Evolutionary conservation across 2,797 vertebrate genomes (phyloP), one percentile per base, ranked within the genome.

Genomic region (Etheostoma perlongum): DNA sequence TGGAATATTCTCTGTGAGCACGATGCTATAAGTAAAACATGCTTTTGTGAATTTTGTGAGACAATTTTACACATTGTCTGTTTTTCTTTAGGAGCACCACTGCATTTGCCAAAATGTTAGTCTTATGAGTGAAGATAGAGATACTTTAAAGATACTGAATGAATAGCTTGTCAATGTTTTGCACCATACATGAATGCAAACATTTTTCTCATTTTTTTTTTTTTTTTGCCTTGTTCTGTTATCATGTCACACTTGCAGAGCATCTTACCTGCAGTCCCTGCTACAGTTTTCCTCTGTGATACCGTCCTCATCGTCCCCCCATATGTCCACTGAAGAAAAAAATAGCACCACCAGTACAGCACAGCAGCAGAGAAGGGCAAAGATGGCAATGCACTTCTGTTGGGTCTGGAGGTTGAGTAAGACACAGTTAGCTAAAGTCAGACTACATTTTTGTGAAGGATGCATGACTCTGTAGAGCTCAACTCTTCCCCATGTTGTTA

Each of bases 361-460:
- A 36, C 96, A 97, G 93, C 98, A 99, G 95, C 97, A 98, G 54
- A 97, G 92, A 83, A 99, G 95, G 54, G 98, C 97, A 79, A 99
- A 96, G 93, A 97, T 91, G 89, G 97, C 97, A 27, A 99, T 96
- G 91, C 97, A 98, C 94, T 97, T 99, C 95, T 99, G 98, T 93
- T 98, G 97, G 67, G 96, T 98, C 97, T 99, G 94, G 83, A 88
- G 92, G 75, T 93, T 61, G n/a, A 72, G 4, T 86, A 4, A 62
- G 14, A 78, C 36, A 53, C 11, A 65, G 5, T 11, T 14, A 40
- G 67, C 53, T 69, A 48, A 75, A 46, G 0, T 67, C 59, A 21
- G 27, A 48, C 12, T 46, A 40, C 4, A 46, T 40, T 40, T 44
- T 64, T 68, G 6, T 49, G 21, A 58, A 40, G n/a, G 53, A 0